Base-by-base conservation (phyloP, 2,797 vertebrate genomes). In the Zenarchopterus dispar region DNA sequence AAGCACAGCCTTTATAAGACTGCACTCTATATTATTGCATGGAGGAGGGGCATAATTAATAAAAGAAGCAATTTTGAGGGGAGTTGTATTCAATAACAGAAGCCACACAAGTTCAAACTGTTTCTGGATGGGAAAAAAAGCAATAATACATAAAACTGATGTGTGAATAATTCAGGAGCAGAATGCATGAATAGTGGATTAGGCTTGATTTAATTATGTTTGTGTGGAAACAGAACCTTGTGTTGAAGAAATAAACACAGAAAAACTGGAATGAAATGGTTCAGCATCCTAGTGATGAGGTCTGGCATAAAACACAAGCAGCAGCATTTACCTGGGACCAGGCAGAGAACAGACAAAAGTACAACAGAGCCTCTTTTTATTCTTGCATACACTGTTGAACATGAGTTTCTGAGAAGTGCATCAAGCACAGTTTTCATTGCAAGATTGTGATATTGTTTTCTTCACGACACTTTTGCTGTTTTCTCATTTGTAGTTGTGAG, bases 131-230 rank as follows among this genome's bases (percentile, higher is more conserved):
- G 13, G 60, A 67, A 69, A 84, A 82, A 93, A 92, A 91, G 87
- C 91, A 93, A 92, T 92, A 93, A 91, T 81, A 84, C 88, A 88
- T 88, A 89, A 92, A 92, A 93, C 78, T 87, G 85, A 88, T 84
- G 81, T 84, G 81, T 93, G 90, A 93, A 94, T 94, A 92, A 94
- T 93, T 92, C 88, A 94, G 84, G 72, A 75, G 84, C 76, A 70
- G 84, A 91, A 90, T 88, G 88, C 92, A 94, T 93, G 91, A 94
- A 93, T 93, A 91, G 90, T 86, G 86, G 86, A 93, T 93, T 92
- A 93, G 83, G 82, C 75, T 87, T 92, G 89, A 94, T 94, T 94
- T 91, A 93, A 94, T 94, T 92, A 93, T 80, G 84, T 88, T 78
- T 86, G 74, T 81, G 71, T 78, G 84, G 89, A 91, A 88, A 85